phyloP scores from a whole-genome alignment of 2,797 vertebrate genomes.

The Muscicapa striata region DNA sequence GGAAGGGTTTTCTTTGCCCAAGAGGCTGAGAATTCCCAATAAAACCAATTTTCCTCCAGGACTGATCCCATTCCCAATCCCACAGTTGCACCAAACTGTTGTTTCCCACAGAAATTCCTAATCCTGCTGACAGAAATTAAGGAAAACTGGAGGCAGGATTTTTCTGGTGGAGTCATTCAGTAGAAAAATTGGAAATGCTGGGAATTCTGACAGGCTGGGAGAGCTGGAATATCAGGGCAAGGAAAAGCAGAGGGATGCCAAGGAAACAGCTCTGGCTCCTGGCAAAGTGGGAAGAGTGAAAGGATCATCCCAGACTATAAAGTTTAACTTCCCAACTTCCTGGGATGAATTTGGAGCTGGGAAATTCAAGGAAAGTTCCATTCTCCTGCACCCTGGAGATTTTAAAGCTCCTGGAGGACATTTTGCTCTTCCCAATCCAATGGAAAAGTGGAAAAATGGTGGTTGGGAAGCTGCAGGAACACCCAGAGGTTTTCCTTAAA shows the following conservation, averaged over 20 bases:
- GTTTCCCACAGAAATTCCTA: neutral
- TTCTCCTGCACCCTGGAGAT: neutral
- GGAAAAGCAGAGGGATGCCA: neutral
- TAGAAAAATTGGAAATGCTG: neutral
- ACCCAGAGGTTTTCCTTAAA: neutral
- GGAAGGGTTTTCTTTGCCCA: neutral
- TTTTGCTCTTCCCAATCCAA: neutral
- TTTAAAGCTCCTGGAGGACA: neutral
- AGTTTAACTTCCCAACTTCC: neutral
- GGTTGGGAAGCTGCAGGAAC: neutral
- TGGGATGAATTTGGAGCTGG: neutral
- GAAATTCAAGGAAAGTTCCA: neutral
- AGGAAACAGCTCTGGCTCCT: neutral
- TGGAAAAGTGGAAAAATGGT: neutral
- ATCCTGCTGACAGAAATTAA: neutral
- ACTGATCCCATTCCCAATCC: neutral
- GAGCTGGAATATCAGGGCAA: neutral
- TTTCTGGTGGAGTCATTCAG: neutral
- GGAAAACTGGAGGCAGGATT: neutral
- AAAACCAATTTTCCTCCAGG: neutral
- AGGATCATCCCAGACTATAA: neutral
- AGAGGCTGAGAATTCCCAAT: neutral
- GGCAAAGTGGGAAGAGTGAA: neutral
- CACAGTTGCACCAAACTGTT: neutral
- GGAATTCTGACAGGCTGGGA: neutral